Evolutionary conservation across 2,888 invertebrate genomes (phyloP), one percentile per base, ranked within the genome.

Genomic region (Eupelmus urozonus): DNA sequence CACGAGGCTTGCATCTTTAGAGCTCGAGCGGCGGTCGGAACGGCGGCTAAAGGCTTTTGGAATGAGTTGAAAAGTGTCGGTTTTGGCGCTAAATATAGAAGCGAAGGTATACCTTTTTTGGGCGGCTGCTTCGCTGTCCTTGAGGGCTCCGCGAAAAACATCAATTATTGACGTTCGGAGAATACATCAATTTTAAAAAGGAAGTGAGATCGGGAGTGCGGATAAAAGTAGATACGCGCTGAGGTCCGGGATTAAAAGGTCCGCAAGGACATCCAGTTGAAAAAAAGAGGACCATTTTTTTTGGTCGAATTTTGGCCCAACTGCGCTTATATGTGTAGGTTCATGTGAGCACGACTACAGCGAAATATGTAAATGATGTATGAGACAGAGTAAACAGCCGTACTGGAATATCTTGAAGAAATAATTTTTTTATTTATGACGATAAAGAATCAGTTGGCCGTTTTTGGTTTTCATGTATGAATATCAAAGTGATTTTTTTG

Each of bases 211-310:
- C 59, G 59, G 2, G 25, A 4, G 11, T 42, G 9, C 4, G 51
- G 62, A 62, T 72, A 72, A 72, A 72, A 62, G 72, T 53, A 7
- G 49, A 34, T n/a, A 45, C 20, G 18, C 23, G 18, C 23, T 29
- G 72, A 62, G 62, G 53, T 62, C 62, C 53, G 40, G 53, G 53
- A 72, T 18, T 13, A 63, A 40, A 40, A 62, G 53, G 13, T 23
- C 34, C n/a, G 40, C 72, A 72, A 72, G 72, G 72, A 51, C 62
- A 23, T 51, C 62, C 51, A 40, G 62, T 72, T 53, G 51, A 51
- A 51, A 51, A 34, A 57, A 42, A 62, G 34, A 69, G 40, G 40
- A 69, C 42, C 13, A n/a, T 20, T 69, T 40, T 13, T 34, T 18
- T 57, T 69, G 11, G 13, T 20, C 1, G 53, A 0, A 13, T 45